These are phyloP conservation scores for Danio choprae DNA, from an alignment of 2,797 vertebrate genomes.

Conservation along the genomic window DNA sequence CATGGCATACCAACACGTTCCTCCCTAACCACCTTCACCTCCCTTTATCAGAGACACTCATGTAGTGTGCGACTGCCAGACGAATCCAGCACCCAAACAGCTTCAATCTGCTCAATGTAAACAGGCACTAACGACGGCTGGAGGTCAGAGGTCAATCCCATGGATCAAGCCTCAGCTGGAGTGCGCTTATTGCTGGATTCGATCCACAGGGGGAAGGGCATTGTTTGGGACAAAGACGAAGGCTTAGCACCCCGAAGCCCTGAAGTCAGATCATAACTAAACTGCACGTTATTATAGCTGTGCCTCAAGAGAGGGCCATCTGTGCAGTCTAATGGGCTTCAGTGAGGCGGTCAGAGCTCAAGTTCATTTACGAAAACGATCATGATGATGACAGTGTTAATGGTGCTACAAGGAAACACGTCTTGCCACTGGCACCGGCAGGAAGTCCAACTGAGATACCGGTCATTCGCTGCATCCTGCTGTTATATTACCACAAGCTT, in stretches of 20 bases:
- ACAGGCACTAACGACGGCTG: conserved; percentile 74
- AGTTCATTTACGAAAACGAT: conserved; percentile 74
- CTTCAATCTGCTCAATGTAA: conserved; percentile 79
- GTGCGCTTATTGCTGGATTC: conserved; percentile 73
- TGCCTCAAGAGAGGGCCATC: conserved; percentile 77
- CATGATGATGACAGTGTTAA: conserved; percentile 65
- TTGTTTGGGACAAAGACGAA: conserved; percentile 59
- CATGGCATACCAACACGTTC: conserved; percentile 83
- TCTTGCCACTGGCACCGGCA: conserved; percentile 34
- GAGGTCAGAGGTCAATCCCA: conserved; percentile 78
- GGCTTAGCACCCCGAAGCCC: conserved; percentile 57
- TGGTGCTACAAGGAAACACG: conserved; percentile 63
- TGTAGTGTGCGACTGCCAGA: conserved; percentile 3
- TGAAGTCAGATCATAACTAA: conserved; percentile 71
- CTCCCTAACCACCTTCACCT: conserved; percentile 34
- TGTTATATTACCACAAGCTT: conserved; percentile 16
- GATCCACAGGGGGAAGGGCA: conserved; percentile 47
- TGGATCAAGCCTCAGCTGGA: conserved; percentile 78
- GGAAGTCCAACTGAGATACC: conserved; percentile 32
- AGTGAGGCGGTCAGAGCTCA: conserved; percentile 64
- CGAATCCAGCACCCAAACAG: conserved; percentile 67
- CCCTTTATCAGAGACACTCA: conserved; percentile 37
- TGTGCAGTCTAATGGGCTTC: conserved; percentile 74
- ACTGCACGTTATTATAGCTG: conserved; percentile 75
- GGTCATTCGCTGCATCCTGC: conserved; percentile 13